A percentile compares a stretch with the other conserved stretches of the same genome.
These are phyloP conservation scores for Myotis planiceps DNA, from an alignment of 2,797 vertebrate genomes.

Conservation along the genomic window DNA sequence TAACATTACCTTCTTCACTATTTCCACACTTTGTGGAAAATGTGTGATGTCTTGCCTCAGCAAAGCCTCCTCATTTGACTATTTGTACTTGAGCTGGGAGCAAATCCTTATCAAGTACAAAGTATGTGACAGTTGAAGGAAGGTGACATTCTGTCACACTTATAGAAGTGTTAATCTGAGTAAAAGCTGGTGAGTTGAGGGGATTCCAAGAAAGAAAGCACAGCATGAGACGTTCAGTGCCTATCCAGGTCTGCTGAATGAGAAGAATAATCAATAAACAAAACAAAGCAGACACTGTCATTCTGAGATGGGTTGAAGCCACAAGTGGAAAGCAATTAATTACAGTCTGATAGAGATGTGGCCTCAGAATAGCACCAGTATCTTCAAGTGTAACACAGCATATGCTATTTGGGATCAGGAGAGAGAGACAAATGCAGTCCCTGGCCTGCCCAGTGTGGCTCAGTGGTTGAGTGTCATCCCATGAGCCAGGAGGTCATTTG, in stretches of 20 bases:
- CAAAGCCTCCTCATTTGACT: neutral
- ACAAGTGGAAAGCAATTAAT: slow-evolving; percentile 21
- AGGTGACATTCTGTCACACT: slow-evolving; percentile 60
- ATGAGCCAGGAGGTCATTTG: too few relatives aligned
- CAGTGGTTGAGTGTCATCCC: too few relatives aligned
- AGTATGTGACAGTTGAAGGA: slow-evolving; percentile 48
- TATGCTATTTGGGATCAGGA: neutral
- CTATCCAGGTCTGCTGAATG: neutral
- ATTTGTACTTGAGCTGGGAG: slow-evolving; percentile 34
- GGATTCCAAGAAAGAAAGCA: slow-evolving; percentile 51
- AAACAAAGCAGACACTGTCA: neutral
- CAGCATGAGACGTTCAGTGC: neutral
- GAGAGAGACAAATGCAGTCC: neutral
- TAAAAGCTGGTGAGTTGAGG: slow-evolving; percentile 51
- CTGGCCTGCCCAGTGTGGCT: neutral
- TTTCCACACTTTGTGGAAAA: neutral
- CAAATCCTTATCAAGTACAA: slow-evolving; percentile 64
- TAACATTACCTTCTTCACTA: neutral
- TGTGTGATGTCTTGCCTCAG: slow-evolving; percentile 3
- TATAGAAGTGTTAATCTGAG: slow-evolving; percentile 4
- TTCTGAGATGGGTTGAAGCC: slow-evolving; percentile 22
- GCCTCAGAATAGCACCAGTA: neutral
- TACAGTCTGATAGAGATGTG: neutral
- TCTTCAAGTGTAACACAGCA: neutral
- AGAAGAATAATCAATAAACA: neutral